Base-by-base conservation (phyloP, 2,797 vertebrate genomes). In the Sphenopsis melanotis region DNA sequence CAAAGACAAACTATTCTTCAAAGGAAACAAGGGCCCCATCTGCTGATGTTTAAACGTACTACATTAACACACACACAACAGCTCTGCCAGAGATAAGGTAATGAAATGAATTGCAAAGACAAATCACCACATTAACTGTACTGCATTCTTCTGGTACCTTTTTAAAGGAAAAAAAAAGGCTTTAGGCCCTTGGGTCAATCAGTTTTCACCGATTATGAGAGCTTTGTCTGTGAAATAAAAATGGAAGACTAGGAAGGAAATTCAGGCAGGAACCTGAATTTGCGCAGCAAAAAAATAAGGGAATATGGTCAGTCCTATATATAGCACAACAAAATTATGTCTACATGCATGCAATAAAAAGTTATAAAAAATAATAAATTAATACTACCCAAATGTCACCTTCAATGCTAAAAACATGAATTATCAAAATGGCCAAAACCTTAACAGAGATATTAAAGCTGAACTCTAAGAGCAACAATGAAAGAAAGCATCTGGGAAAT, bases 21-120 rank as follows among this genome's bases (percentile, higher is more conserved):
- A 96, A 98, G 98, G 97, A 98, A 98, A 95, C 98, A 98, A 98
- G 97, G 97, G 98, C 98, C 97, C 98, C 98, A 98, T 98, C 98
- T 98, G 97, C 98, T 98, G 98, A 97, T 97, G 95, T 90, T 98
- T 98, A 95, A 96, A 96, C 90, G 97, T 97, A 98, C 97, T 98
- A 97, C 98, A 98, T 97, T 96, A 97, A 92, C 94, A 96, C 94
- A 94, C 0, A 6, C 82, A 92, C 88, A 77, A 88, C 89, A 83
- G 68, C 21, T 61, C 75, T 81, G 79, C 59, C 57, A 46, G 34
- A 85, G 77, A 91, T 89, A 91, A 96, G 71, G 57, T 66, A 94
- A 32, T 60, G 37, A 95, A 92, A 88, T 63, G 41, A 96, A 70
- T 36, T 15, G 55, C 82, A 87, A 81, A 95, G 79, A 85, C 83